Percentiles rank a stretch among this genome's conserved stretches.
These are phyloP conservation scores for Tretioscincus oriximinensis DNA, from an alignment of 2,113 vertebrate genomes.

Conservation along the genomic window DNA sequence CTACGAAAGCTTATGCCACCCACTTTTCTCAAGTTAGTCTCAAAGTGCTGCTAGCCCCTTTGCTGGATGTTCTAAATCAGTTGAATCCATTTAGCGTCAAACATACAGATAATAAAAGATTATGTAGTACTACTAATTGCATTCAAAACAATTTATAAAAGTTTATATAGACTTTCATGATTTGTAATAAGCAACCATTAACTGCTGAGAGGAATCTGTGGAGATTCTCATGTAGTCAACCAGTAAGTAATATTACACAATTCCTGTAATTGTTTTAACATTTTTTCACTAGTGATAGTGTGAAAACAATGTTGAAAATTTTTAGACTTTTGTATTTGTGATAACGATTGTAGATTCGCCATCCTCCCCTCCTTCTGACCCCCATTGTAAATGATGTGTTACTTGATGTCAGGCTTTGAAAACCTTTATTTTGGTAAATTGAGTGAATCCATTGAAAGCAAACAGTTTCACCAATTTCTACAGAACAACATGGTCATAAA, in stretches of 20 bases:
- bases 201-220: too few species aligned
- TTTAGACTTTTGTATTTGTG: too few species aligned
- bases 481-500: neutral
- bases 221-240: too few species aligned
- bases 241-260: too few species aligned
- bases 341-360: neutral
- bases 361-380: neutral
- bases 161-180: neutral
- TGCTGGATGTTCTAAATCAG: too few species aligned
- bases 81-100: too few species aligned
- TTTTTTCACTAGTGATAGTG: neutral
- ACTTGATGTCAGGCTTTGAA: neutral
- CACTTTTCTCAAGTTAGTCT: too few species aligned
- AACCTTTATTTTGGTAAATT: neutral
- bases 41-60: too few species aligned
- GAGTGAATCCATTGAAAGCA: neutral
- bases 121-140: neutral
- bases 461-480: conserved; percentile 10
- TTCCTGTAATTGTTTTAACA: neutral
- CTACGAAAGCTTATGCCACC: too few species aligned
- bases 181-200: neutral
- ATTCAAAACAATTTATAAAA: neutral
- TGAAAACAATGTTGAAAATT: neutral
- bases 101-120: neutral
- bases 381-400: neutral